phyloP scores from a whole-genome alignment of 2,888 invertebrate genomes.

The Dugesia japonica region DNA sequence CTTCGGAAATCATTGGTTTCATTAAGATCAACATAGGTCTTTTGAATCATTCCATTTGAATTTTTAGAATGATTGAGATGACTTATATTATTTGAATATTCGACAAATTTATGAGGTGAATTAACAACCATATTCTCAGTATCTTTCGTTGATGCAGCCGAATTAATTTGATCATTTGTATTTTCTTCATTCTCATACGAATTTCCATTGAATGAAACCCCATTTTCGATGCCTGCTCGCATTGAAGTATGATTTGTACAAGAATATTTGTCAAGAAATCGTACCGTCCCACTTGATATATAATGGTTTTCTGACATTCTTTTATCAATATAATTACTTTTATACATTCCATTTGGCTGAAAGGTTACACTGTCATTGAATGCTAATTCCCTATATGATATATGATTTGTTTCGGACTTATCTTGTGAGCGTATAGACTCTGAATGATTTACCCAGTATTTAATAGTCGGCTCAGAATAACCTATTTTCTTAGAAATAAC shows the following conservation, averaged over 20 bases:
- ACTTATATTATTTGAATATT: background rate
- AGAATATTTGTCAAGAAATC: background rate
- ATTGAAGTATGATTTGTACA: background rate
- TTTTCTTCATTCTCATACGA: background rate
- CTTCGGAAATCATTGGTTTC: background rate
- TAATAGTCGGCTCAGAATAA: background rate
- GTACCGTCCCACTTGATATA: background rate
- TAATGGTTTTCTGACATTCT: background rate
- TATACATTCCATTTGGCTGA: too few relatives aligned
- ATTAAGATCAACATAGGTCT: background rate
- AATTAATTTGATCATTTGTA: background rate
- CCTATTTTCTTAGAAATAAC: slow-evolving; percentile 13
- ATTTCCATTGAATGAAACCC: background rate
- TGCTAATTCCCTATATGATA: background rate
- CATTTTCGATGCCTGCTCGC: background rate
- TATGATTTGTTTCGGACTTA: background rate
- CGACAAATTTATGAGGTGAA: background rate
- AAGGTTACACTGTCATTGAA: background rate
- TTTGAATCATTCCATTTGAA: background rate
- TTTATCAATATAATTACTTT: background rate
- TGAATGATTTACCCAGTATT: background rate
- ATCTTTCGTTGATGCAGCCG: background rate
- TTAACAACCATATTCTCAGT: background rate
- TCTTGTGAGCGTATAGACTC: background rate
- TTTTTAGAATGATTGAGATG: background rate